These are phyloP conservation scores for Proisotoma minuta DNA, from an alignment of 2,888 invertebrate species.

Conservation along the genomic window DNA sequence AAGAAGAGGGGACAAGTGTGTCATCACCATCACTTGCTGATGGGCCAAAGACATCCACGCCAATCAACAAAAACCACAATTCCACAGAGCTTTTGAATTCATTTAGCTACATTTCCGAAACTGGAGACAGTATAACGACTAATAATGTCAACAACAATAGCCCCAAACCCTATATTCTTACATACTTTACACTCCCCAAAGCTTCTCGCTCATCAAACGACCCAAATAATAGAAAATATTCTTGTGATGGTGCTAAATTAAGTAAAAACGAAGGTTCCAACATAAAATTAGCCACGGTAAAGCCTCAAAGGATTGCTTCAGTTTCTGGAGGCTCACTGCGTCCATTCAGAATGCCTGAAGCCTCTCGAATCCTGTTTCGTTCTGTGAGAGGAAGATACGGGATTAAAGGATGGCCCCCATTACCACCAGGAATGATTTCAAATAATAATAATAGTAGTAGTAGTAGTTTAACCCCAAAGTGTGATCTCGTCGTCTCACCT, in stretches of 20 bases:
- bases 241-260: neutral
- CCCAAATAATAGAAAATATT: too few species aligned
- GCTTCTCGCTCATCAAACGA: neutral
- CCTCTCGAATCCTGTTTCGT: conserved; percentile 43
- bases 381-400: conserved; percentile 43
- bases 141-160: neutral
- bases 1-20: conserved; percentile 26
- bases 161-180: too few species aligned
- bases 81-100: conserved; percentile 25
- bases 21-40: neutral
- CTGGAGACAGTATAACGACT: conserved; percentile 17
- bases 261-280: conserved; percentile 8
- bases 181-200: neutral
- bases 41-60: conserved; percentile 46
- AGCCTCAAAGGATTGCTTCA: conserved; percentile 45
- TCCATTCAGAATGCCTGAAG: conserved; percentile 45
- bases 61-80: conserved; percentile 37
- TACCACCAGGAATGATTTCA: conserved; percentile 4
- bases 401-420: conserved; percentile 14
- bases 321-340: conserved; percentile 41
- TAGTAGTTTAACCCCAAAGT: too few species aligned
- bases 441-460: too few species aligned
- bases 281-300: conserved; percentile 45
- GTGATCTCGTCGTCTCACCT: too few species aligned
- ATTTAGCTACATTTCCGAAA: conserved; percentile 29